Conservation (phyloP, 2,797 vertebrate species). For the Siniperca undulata region DNA sequence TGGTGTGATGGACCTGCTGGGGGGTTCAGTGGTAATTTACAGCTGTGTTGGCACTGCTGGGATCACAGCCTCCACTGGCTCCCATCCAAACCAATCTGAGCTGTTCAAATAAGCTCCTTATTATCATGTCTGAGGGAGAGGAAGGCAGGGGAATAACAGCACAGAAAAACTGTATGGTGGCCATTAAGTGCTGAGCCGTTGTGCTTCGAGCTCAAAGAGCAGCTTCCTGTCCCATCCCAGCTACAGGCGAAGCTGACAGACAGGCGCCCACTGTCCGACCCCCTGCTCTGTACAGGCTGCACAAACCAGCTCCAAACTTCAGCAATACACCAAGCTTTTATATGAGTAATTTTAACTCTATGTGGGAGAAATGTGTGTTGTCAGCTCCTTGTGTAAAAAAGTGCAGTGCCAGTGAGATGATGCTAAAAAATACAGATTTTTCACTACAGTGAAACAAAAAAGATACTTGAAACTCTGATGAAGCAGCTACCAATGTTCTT, state of each 20-base stretch:
- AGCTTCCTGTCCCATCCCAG: neutral
- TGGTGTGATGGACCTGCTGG: conserved; percentile 1
- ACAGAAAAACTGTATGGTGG: neutral
- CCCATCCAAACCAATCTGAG: conserved; percentile 26
- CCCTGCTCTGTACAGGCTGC: neutral
- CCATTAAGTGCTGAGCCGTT: conserved; percentile 7
- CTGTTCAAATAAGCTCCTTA: conserved; percentile 56
- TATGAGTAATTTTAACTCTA: neutral
- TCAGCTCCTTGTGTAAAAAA: neutral
- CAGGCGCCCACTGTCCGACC: neutral
- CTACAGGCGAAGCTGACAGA: neutral
- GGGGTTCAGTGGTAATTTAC: conserved; percentile 26
- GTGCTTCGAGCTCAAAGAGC: neutral
- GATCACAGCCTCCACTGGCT: conserved; percentile 26
- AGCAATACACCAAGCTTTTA: neutral
- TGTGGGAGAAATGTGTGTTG: neutral
- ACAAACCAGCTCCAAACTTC: neutral
- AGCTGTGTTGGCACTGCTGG: conserved; percentile 28
- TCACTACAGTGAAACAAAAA: neutral
- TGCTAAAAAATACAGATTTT: neutral
- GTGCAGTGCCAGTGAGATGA: neutral
- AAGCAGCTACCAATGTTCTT: too few relatives aligned
- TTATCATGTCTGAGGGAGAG: conserved; percentile 39
- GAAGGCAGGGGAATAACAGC: conserved; percentile 13
- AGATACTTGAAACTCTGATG: neutral